A percentile compares a stretch with the other conserved stretches of the same genome.
These are phyloP conservation scores for Drosophila rufa DNA, from an alignment of 1,140 invertebrate genomes.

Conservation along the genomic window DNA sequence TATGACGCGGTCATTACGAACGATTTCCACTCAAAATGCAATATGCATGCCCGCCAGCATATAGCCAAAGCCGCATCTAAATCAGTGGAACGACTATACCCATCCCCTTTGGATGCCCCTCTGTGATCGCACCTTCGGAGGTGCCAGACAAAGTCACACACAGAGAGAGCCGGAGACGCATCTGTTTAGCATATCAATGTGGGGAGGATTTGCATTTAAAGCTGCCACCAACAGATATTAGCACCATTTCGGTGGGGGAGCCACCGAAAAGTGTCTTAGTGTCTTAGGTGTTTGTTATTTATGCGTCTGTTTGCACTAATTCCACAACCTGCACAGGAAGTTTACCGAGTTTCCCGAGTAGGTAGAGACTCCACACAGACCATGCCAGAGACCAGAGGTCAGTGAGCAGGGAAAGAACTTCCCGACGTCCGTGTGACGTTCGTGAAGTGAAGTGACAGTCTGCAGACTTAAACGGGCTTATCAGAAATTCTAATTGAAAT, in stretches of 20 bases:
- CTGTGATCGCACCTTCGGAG: constrained; percentile 1
- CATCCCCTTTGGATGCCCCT: neutral
- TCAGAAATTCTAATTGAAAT: constrained; percentile 78
- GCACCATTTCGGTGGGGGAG: constrained; percentile 33
- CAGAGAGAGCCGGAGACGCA: constrained; percentile 40
- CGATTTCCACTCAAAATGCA: constrained; percentile 51
- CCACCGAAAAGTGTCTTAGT: constrained; percentile 49
- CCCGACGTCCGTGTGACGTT: constrained; percentile 9
- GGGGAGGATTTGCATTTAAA: constrained; percentile 74
- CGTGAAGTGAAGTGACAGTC: constrained; percentile 40
- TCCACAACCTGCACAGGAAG: constrained; percentile 33
- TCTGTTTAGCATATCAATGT: constrained; percentile 79
- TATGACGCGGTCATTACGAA: constrained; percentile 26
- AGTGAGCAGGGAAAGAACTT: constrained; percentile 5
- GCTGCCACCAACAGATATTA: constrained; percentile 71
- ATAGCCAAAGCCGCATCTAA: constrained; percentile 38
- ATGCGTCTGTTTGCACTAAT: constrained; percentile 78
- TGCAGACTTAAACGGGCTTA: constrained; percentile 70
- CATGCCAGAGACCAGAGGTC: constrained; percentile 29
- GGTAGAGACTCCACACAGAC: constrained; percentile 1
- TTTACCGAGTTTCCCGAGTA: too few species aligned
- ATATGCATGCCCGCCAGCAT: constrained; percentile 44
- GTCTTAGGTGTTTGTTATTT: constrained; percentile 74
- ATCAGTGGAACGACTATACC: constrained; percentile 31
- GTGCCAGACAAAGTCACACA: constrained; percentile 54